A percentile compares a stretch with the other conserved stretches of the same genome.
phyloP scores from a whole-genome alignment of 1,140 invertebrate species.

The Cydia splendana region DNA sequence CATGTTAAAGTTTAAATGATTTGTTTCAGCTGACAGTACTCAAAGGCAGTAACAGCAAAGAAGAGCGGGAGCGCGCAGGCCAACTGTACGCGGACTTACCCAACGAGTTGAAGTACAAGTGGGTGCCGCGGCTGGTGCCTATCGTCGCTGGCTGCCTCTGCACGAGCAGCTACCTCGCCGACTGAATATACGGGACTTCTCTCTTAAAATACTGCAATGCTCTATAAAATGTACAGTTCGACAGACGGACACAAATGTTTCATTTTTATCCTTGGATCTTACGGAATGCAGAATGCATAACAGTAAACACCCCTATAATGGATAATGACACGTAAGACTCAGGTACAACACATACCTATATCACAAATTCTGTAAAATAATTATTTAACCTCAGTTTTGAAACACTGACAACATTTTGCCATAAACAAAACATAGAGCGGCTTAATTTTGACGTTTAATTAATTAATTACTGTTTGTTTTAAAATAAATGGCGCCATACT shows the following conservation, averaged over 20 bases:
- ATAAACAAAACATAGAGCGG: too few species aligned
- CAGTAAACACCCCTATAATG: too few species aligned
- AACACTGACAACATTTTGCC: too few species aligned
- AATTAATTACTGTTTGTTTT: too few species aligned
- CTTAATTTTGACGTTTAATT: too few species aligned
- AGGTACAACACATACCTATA: too few species aligned
- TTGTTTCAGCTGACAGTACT: constrained; percentile 61
- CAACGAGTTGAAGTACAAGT: constrained; percentile 50
- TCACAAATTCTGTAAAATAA: too few species aligned
- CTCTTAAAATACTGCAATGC: background rate
- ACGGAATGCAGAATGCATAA: too few species aligned
- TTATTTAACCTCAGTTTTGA: too few species aligned
- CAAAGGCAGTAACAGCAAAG: constrained; percentile 45
- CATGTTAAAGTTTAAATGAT: background rate
- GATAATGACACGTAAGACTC: too few species aligned
- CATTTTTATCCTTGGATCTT: too few species aligned
- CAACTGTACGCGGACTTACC: constrained; percentile 50
- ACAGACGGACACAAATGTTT: background rate
- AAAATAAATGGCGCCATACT: too few species aligned
- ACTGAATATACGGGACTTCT: background rate
- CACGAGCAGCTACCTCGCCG: constrained; percentile 43
- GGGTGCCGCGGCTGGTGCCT: constrained; percentile 52
- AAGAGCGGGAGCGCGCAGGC: constrained; percentile 35
- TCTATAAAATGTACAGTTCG: background rate
- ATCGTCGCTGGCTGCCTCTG: constrained; percentile 61